These are phyloP conservation scores for Drosophila tanythrix DNA, from an alignment of 2,888 invertebrate genomes.

Conservation along the genomic window DNA sequence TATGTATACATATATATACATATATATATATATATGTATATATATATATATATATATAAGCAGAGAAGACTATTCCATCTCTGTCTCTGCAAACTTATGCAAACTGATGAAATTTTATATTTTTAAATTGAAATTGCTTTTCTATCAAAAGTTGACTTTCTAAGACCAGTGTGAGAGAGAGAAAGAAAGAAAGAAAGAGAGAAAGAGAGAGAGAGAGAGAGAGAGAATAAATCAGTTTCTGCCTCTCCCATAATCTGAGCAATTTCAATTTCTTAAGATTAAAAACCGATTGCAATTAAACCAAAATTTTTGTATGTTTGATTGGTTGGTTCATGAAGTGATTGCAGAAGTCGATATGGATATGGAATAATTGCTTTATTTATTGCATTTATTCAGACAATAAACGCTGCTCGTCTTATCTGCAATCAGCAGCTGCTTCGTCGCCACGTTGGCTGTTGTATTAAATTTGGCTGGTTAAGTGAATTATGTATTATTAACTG, in stretches of 20 bases:
- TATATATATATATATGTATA: background rate
- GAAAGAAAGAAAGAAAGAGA: background rate
- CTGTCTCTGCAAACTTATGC: background rate
- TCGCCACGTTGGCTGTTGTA: background rate
- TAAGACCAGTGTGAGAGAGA: background rate
- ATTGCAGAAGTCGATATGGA: background rate
- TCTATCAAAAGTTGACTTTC: background rate
- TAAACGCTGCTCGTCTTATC: conserved; percentile 30
- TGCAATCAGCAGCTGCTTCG: conserved; percentile 32
- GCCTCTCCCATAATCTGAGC: background rate
- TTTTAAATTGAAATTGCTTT: background rate
- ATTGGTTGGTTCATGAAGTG: background rate
- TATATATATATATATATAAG: no score
- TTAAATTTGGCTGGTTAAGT: conserved; percentile 37
- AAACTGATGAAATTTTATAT: background rate
- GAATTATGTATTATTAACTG: conserved; percentile 59
- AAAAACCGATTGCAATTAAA: background rate
- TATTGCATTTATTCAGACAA: conserved; percentile 5
- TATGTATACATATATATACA: background rate
- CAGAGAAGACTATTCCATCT: no score
- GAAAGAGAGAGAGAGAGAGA: background rate
- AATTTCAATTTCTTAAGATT: background rate
- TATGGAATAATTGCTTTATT: background rate
- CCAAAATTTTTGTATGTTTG: background rate
- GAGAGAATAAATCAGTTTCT: background rate